Percentiles rank a stretch among this genome's conserved stretches.
Conservation (phyloP, 2,797 vertebrate species). For the Psittacula echo region DNA sequence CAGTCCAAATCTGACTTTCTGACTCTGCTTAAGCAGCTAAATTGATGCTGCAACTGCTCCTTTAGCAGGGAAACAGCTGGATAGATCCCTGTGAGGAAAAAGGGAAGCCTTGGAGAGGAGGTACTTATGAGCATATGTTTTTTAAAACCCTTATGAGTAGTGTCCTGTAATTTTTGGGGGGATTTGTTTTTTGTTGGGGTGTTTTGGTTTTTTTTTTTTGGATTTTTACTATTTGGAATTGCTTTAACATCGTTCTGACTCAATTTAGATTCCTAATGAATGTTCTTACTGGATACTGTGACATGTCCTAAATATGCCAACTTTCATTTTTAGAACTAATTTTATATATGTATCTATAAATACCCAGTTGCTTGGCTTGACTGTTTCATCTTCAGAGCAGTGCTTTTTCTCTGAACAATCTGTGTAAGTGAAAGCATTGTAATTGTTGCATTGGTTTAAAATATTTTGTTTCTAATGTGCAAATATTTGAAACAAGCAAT, state of each 20-base stretch:
- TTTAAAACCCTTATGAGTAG: neutral
- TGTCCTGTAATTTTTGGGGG: neutral
- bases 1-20: neutral
- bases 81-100: neutral
- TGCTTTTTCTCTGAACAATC: neutral
- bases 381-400: neutral
- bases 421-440: neutral
- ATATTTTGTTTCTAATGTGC: neutral
- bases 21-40: neutral
- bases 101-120: neutral
- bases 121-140: neutral
- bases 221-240: neutral
- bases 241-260: neutral
- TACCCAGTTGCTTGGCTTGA: neutral
- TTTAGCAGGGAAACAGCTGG: neutral
- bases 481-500: neutral
- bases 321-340: conserved; percentile 43
- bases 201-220: neutral
- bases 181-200: too few relatives aligned
- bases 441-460: neutral
- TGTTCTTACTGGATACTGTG: conserved; percentile 20
- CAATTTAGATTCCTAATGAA: conserved; percentile 37
- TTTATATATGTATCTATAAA: conserved; percentile 30
- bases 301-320: conserved; percentile 45
- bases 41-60: neutral